These are phyloP conservation scores for Emmelina monodactyla DNA, from an alignment of 2,888 invertebrate genomes.

Conservation along the genomic window DNA sequence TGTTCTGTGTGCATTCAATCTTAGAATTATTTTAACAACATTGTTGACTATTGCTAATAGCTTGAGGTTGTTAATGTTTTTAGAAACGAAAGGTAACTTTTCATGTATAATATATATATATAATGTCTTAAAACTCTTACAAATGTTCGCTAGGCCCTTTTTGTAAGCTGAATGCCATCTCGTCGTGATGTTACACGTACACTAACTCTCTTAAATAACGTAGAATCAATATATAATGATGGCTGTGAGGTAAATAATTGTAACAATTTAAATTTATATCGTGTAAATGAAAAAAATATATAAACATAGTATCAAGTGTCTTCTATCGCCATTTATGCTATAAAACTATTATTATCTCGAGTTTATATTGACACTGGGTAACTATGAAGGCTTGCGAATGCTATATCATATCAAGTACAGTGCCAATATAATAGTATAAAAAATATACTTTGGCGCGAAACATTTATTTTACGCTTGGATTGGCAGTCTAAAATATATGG, in stretches of 20 bases:
- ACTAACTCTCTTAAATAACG: constrained; percentile 60
- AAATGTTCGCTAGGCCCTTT: constrained; percentile 60
- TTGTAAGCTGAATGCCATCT: constrained; percentile 60
- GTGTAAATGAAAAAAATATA: constrained; percentile 51
- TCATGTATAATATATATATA: constrained; percentile 53
- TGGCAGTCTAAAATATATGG: too few species aligned
- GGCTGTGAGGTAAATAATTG: constrained; percentile 65
- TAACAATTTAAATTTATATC: constrained; percentile 65
- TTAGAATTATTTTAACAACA: constrained; percentile 62
- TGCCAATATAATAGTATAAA: constrained; percentile 28
- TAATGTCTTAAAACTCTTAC: constrained; percentile 25
- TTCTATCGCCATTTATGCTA: constrained; percentile 34
- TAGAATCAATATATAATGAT: constrained; percentile 67
- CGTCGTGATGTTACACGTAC: constrained; percentile 53
- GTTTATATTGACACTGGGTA: constrained; percentile 21
- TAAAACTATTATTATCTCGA: constrained; percentile 19
- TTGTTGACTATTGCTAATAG: constrained; percentile 68
- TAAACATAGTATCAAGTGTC: constrained; percentile 39
- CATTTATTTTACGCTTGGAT: constrained; percentile 30
- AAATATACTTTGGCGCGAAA: constrained; percentile 22
- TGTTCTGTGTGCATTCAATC: constrained; percentile 58
- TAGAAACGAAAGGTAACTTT: constrained; percentile 59
- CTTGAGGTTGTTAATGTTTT: constrained; percentile 66
- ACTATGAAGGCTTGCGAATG: too few species aligned
- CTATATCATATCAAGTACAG: constrained; percentile 18